phyloP scores from a whole-genome alignment of 2,888 invertebrate species.

The Diadegma fenestrale region DNA sequence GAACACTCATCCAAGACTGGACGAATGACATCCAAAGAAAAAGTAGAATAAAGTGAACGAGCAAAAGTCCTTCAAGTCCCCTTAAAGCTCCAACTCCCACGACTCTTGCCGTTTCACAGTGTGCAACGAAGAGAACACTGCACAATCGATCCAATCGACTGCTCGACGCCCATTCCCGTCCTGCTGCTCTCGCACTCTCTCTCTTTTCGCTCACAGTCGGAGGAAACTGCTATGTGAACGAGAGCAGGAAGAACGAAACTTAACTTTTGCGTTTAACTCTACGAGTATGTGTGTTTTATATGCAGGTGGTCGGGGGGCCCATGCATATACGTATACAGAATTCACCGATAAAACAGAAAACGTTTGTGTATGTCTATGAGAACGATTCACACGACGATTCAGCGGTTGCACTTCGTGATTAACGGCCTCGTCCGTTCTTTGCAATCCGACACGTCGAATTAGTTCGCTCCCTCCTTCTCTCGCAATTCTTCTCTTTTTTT shows the following conservation, averaged over 20 bases:
- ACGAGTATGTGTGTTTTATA: constrained; percentile 1
- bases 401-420: constrained; percentile 48
- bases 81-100: constrained; percentile 35
- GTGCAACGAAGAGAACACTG: constrained; percentile 28
- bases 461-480: constrained; percentile 65
- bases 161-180: constrained; percentile 32
- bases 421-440: constrained; percentile 58
- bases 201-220: constrained; percentile 4
- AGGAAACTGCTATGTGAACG: not conserved
- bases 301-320: not conserved
- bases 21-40: constrained; percentile 30
- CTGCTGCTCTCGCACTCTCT: constrained; percentile 23
- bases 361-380: constrained; percentile 20
- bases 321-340: not conserved
- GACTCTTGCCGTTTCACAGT: constrained; percentile 33
- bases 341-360: not conserved
- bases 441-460: constrained; percentile 67
- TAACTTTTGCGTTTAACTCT: constrained; percentile 11
- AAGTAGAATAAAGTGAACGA: constrained; percentile 33
- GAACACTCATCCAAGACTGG: constrained; percentile 19
- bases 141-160: constrained; percentile 51
- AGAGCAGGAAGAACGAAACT: constrained; percentile 21
- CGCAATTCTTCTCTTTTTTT: constrained; percentile 23
- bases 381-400: constrained; percentile 52
- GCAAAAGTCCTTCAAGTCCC: constrained; percentile 45